Evolutionary conservation across 2,113 vertebrate genomes (phyloP), one percentile per base, ranked within the genome.

Genomic region (Beaufortia kweichowensis): DNA sequence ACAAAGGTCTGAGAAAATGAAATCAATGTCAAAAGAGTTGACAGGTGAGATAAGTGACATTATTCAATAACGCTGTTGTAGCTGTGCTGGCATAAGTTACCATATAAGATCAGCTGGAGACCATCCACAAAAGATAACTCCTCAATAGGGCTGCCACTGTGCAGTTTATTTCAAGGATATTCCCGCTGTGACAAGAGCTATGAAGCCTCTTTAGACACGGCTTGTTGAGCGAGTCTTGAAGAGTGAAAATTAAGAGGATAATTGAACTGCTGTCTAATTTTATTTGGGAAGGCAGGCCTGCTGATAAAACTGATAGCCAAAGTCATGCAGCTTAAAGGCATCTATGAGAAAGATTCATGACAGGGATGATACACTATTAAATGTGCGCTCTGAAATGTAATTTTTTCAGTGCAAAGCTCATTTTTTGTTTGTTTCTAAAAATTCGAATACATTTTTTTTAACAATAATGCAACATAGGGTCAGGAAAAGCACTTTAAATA

Each of bases 161-260:
- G 31, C 3, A 0, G 4, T 15, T 24, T 43, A 43, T 23, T 53
- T 1, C 3, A n/a, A 6, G 2, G 48, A 55, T 14, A 69, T 21
- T 69, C 28, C 10, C 23, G 66, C n/a, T 53, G 66, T 53, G 14
- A 31, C 1, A 1, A 55, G 31, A 2, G 19, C 43, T 29, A n/a
- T 28, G 15, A 48, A 33, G 48, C 11, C 48, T 70, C 48, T 53
- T 56, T 15, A 35, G 67, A 41, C 24, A 24, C 1, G 68, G 29
- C 21, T 24, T 35, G 55, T 56, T 56, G 48, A 35, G 46, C 5
- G 46, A 50, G 48, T 53, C n/a, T 69, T 28, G 29, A 33, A 55
- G 19, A 33, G 46, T 23, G 17, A 50, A 5, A 68, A 53, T 68
- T 68, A 68, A 31, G n/a, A 69, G 29, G n/a, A 50, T 33, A 33